These are phyloP conservation scores for Mastomys coucha DNA, from an alignment of 2,113 vertebrate genomes.

Conservation along the genomic window DNA sequence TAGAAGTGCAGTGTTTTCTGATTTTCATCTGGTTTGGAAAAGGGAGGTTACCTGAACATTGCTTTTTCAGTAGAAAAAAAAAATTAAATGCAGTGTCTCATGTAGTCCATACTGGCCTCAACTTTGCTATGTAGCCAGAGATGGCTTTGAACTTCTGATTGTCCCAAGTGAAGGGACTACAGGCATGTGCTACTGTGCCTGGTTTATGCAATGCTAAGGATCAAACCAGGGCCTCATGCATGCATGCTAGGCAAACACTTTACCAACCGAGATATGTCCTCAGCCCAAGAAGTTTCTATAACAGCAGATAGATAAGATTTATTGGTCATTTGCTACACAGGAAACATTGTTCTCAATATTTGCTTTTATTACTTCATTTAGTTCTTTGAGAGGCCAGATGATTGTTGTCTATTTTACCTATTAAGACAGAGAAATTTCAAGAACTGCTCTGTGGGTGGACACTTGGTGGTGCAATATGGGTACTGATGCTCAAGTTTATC, in stretches of 20 bases:
- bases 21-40: conserved; percentile 48
- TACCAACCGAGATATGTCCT: not conserved
- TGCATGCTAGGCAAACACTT: not conserved
- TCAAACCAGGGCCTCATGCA: not conserved
- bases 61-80: not conserved
- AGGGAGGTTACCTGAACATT: not conserved
- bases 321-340: not conserved
- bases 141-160: not conserved
- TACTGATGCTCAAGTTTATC: not conserved
- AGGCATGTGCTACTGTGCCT: too few species aligned
- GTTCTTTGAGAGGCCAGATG: not conserved
- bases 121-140: not conserved
- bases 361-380: conserved; percentile 1
- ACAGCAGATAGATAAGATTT: not conserved
- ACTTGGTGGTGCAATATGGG: not conserved
- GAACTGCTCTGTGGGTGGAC: not conserved
- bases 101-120: not conserved
- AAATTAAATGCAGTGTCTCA: not conserved
- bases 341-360: not conserved
- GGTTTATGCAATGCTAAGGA: not conserved
- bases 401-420: not conserved
- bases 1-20: not conserved
- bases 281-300: not conserved
- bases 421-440: not conserved
- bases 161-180: not conserved